Base-by-base conservation (phyloP, 2,113 vertebrate species). In the Podocnemis expansa region DNA sequence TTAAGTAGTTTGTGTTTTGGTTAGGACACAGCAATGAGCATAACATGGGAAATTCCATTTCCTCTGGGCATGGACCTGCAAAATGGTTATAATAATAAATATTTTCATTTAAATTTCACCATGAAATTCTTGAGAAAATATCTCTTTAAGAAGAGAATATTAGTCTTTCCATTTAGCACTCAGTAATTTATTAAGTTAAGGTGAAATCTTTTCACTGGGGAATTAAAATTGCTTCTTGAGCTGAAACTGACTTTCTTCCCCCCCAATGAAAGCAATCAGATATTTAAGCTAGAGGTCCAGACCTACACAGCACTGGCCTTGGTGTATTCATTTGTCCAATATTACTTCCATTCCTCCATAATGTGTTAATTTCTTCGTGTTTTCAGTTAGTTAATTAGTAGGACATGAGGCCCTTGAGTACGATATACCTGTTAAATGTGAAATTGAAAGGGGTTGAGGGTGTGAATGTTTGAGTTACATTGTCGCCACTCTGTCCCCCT, bases 211-310 rank as follows among this genome's bases (percentile, higher is more conserved):
- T 95, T 75, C 89, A 83, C 80, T 38, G 52, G 79, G 87, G 87
- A 85, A 91, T 79, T 93, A 80, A 22, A 91, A 91, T 95, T 93
- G 63, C 93, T 49, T 55, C 87, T 94, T 95, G 85, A 63, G 89
- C 80, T 95, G 89, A 89, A 90, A 63, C 63, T 91, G 87, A 58
- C 91, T 90, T 91, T 82, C 85, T 94, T n/a, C n/a, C n/a, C n/a
- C n/a, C 60, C 94, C 86, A 45, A 4, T 92, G 81, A 95, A 89
- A 84, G 58, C 88, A 90, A 80, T 95, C 93, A 87, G 91, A 88
- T 3, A 10, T 70, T 19, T 83, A 73, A 91, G 47, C 87, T 82
- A 70, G 60, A 67, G 60, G 34, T 34, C 34, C 34, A n/a, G 8
- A n/a, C 31, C 60, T n/a, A 19, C 34, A 19, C 60, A 67, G n/a